Evolutionary conservation across 2,113 vertebrate species (phyloP).

Genomic region (Centrocercus urophasianus): DNA sequence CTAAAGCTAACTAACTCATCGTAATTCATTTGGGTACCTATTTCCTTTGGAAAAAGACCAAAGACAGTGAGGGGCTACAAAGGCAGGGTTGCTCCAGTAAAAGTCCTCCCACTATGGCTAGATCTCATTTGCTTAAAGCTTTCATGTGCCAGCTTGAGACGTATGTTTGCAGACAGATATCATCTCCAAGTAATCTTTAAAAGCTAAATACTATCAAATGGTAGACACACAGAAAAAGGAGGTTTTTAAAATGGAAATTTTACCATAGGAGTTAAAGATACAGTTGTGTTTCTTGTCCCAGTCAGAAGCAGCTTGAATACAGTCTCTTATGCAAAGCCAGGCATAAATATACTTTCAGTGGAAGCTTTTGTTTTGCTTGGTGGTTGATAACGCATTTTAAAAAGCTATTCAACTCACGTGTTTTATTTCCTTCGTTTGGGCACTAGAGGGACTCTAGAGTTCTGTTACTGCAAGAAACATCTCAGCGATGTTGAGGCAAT

Average conservation of each 20-base stretch:
- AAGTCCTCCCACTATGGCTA: not conserved
- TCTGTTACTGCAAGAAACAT: not conserved
- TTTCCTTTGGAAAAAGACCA: not conserved
- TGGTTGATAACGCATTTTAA: no score
- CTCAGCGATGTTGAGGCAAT: accelerated
- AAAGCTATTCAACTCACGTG: no score
- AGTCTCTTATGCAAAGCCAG: no score
- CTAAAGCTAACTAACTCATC: conserved; percentile 1
- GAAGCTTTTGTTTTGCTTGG: no score
- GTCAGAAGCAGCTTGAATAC: no score
- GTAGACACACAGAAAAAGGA: not conserved
- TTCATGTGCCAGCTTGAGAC: not conserved
- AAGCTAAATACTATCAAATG: not conserved
- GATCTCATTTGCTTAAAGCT: not conserved
- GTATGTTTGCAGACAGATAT: not conserved
- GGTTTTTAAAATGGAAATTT: not conserved
- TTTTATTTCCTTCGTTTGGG: not conserved
- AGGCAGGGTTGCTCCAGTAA: not conserved
- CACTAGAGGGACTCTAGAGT: conserved; percentile 47
- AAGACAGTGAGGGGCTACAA: not conserved
- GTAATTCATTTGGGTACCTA: not conserved
- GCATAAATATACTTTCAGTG: no score
- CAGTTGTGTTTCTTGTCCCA: not conserved
- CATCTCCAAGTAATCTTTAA: not conserved
- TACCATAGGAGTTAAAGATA: not conserved